These are phyloP conservation scores for Columba livia DNA, from an alignment of 2,113 vertebrate species.

Conservation along the genomic window DNA sequence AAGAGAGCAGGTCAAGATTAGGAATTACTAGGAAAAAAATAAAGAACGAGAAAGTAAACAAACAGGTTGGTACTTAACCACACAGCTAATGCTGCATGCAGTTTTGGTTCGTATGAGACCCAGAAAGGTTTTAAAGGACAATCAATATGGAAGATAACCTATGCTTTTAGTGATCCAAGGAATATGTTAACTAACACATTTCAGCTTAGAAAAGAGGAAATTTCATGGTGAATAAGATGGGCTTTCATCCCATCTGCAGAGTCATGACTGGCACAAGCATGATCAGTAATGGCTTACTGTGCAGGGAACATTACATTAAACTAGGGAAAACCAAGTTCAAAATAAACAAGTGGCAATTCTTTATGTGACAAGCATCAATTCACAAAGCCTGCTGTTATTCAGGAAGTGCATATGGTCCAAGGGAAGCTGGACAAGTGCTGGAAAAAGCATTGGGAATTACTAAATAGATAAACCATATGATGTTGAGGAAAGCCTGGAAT, in stretches of 20 bases:
- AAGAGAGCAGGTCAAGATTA: not conserved
- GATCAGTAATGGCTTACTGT: not conserved
- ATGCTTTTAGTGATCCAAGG: not conserved
- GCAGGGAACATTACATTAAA: not conserved
- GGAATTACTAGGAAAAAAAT: not conserved
- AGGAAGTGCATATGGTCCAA: not conserved
- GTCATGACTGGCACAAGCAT: not conserved
- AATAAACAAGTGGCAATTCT: not conserved
- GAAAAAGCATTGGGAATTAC: not conserved
- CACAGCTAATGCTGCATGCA: not conserved
- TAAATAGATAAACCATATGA: conserved; percentile 31
- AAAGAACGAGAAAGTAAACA: not conserved
- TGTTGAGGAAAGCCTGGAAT: conserved; percentile 29
- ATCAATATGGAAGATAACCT: not conserved
- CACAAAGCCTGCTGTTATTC: not conserved
- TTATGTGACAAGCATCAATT: not conserved
- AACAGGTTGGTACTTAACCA: not conserved
- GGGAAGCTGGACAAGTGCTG: not conserved
- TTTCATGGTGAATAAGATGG: not conserved
- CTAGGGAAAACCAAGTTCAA: not conserved
- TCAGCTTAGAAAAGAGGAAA: not conserved
- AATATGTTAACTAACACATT: not conserved
- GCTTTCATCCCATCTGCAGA: not conserved
- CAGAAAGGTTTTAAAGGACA: not conserved
- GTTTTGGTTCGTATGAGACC: not conserved